These are phyloP conservation scores for Glyptemys insculpta DNA, from an alignment of 2,797 vertebrate species.

Conservation along the genomic window DNA sequence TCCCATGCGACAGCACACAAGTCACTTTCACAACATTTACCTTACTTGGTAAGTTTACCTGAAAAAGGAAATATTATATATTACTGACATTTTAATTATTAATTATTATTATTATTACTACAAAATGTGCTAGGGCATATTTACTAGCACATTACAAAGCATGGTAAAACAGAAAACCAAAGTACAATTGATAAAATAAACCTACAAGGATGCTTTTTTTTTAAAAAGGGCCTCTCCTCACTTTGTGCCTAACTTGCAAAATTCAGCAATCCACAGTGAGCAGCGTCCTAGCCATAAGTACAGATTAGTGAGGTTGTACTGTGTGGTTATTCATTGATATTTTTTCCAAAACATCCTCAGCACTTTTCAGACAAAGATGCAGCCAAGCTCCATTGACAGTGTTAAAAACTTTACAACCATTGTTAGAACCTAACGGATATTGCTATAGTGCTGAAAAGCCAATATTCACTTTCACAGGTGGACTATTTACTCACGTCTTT, in stretches of 20 bases:
- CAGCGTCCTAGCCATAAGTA: fast-evolving
- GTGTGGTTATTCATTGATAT: not conserved
- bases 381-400: not conserved
- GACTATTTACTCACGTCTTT: not conserved
- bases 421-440: not conserved
- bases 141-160: not conserved
- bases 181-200: not conserved
- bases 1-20: no score
- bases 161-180: not conserved
- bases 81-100: no score
- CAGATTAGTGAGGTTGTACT: not conserved
- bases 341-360: not conserved
- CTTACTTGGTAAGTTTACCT: not conserved
- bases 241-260: not conserved
- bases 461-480: not conserved
- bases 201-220: not conserved
- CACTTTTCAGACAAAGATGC: not conserved
- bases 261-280: not conserved
- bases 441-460: not conserved
- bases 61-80: not conserved
- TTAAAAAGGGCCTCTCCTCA: not conserved
- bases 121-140: not conserved
- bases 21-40: not conserved
- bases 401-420: not conserved
- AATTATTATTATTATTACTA: not conserved